phyloP scores from a whole-genome alignment of 2,113 vertebrate species.

The Nyctereutes procyonoides region DNA sequence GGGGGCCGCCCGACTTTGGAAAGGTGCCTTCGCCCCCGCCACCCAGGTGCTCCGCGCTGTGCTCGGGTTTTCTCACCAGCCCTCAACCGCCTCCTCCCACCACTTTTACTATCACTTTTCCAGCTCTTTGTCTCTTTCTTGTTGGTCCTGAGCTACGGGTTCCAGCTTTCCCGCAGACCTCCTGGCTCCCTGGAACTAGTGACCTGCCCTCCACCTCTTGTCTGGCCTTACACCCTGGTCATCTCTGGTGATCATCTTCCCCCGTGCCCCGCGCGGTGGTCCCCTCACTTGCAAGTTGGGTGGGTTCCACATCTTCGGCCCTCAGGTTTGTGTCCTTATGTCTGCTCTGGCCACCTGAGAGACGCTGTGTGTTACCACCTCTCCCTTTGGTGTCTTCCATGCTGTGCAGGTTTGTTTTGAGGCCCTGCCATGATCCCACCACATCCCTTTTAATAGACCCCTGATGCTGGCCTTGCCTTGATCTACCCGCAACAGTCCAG shows the following conservation, averaged over 20 bases:
- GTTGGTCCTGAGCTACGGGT: neutral
- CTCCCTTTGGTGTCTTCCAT: neutral
- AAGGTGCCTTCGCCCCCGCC: neutral
- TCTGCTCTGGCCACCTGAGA: neutral
- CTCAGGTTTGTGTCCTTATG: neutral
- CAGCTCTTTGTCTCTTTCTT: conserved; percentile 59
- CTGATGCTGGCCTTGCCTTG: neutral
- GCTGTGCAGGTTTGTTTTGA: neutral
- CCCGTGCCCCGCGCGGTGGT: no score
- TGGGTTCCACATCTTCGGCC: neutral
- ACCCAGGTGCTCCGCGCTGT: neutral
- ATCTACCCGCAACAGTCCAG: neutral
- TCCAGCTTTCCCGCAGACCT: neutral
- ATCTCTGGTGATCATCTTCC: neutral
- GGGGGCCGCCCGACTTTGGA: neutral
- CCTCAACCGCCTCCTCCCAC: neutral
- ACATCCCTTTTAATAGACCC: neutral
- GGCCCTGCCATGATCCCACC: neutral
- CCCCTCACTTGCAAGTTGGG: neutral
- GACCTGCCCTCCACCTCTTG: neutral
- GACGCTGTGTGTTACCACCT: neutral
- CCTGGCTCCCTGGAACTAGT: neutral
- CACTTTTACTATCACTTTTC: neutral
- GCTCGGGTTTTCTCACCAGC: neutral
- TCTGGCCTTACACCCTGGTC: neutral